Base-by-base conservation (phyloP, 92 coral and sea anemone genomes). In the Palythoa grandiflora region DNA sequence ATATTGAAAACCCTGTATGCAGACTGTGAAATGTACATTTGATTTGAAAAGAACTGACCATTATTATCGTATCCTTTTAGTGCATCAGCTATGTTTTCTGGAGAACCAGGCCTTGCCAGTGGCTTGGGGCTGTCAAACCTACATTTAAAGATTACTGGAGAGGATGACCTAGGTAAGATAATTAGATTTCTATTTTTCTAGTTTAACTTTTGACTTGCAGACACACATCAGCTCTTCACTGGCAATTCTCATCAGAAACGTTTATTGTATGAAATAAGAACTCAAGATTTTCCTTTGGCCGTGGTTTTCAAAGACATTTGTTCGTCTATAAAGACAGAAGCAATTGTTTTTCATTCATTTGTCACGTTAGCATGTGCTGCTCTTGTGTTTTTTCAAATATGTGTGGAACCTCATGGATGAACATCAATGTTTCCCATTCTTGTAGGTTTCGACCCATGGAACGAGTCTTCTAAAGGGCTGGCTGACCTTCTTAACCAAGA, bases 371-470 rank as follows among this genome's bases (percentile, higher is more conserved):
- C 7, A 5, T 44, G 48, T 44, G 50, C 50, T 44, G 6, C 7
- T 44, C 50, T 44, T 44, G 50, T 44, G 5, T 5, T 44, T 44
- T 44, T 4, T 8, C 50, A 44, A 44, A 44, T 44, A 44, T 44
- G 7, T 8, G 50, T 8, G 50, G 50, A 15, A 52, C 39, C n/a
- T 9, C 13, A 50, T 83, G 55, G 15, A 48, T 48, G 60, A 47
- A 71, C 17, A 9, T 38, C 51, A 70, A 21, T 17, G 28, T 35
- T 16, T 74, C 21, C 14, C 17, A 65, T 35, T 44, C n/a, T 77
- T 70, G 13, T 88, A 96, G 99, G 99, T 19, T 96, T 96, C 88
- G 99, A 96, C 73, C 99, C 99, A 0, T 96, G 98, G 97, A 95
- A 96, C 79, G 99, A 96, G 78, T 96, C 98, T 2, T 94, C 97